Base-by-base conservation (phyloP, 2,113 vertebrate genomes). In the Oophaga pumilio region DNA sequence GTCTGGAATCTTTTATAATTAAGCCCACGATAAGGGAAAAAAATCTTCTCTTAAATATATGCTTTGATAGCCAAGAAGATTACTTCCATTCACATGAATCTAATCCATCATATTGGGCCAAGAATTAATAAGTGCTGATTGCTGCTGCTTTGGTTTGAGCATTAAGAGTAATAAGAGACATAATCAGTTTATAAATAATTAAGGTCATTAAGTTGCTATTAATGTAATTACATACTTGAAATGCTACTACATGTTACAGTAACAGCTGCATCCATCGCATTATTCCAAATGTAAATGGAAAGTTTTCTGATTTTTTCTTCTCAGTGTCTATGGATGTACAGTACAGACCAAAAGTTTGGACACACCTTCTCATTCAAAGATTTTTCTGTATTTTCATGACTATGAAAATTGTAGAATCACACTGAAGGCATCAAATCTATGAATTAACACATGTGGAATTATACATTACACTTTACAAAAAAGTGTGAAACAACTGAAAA, bases 181-280 rank as follows among this genome's bases (percentile, higher is more conserved):
- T 86, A 59, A 86, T 86, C 84, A 86, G 84, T 77, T 86, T 86
- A 78, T 78, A 86, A 86, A 78, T 76, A 86, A 86, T 77, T 85
- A 86, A 77, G 74, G 71, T 49, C 74, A 86, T 86, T 85, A 85
- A 85, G 84, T 59, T 26, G 33, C 73, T 77, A 64, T 85, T 78
- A 86, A 86, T 64, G 57, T 86, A 77, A 86, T 86, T 66, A 86
- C 59, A 86, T 64, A 78, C 74, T 86, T 77, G 84, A 66, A 52
- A 53, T 66, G 59, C 43, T 77, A 77, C 28, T 86, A 53, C 73
- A 77, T 77, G 69, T 85, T 77, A 86, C 59, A 53, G 74, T 86
- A 86, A 77, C 69, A 77, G 73, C 74, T 86, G 74, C 59, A 68
- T 77, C n/a, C 59, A 78, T 66, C 43, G 43, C 50, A 49, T 17